A percentile compares a stretch with the other conserved stretches of the same genome.
Evolutionary conservation across 2,797 vertebrate genomes (phyloP).

Genomic region (Aplochiton taeniatus): DNA sequence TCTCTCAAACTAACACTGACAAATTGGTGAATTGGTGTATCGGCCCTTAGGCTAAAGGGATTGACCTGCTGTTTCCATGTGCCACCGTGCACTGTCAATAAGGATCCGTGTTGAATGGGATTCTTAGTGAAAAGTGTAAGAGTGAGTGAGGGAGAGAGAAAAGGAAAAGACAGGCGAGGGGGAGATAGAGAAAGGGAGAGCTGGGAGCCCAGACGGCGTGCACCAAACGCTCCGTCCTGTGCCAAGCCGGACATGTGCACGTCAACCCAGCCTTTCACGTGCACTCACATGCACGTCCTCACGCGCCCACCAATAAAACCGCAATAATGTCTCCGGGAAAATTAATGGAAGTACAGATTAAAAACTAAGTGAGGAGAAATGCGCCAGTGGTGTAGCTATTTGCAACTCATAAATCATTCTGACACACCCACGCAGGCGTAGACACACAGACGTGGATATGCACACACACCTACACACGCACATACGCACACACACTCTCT

Average conservation of each 20-base stretch:
- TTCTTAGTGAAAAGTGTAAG: slow-evolving; percentile 59
- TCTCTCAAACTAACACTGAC: slow-evolving; percentile 82
- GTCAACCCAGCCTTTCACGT: slow-evolving; percentile 50
- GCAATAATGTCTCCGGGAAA: slow-evolving; percentile 77
- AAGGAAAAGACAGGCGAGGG: not conserved
- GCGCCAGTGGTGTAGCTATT: slow-evolving; percentile 79
- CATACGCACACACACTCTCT: slow-evolving; percentile 28
- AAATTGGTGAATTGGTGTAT: slow-evolving; percentile 82
- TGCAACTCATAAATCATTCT: slow-evolving; percentile 80
- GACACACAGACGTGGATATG: slow-evolving; percentile 43
- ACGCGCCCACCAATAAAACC: slow-evolving; percentile 72
- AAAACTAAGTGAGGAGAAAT: slow-evolving; percentile 87
- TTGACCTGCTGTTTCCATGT: slow-evolving; percentile 81
- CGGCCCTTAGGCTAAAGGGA: slow-evolving; percentile 80
- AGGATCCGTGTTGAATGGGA: slow-evolving; percentile 73
- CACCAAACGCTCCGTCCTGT: not conserved
- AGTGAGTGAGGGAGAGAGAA: slow-evolving; percentile 11
- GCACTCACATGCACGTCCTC: slow-evolving; percentile 65
- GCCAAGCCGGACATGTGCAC: slow-evolving; percentile 53
- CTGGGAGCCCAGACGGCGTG: slow-evolving; percentile 5
- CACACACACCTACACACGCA: not conserved
- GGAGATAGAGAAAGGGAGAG: not conserved
- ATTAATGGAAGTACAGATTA: slow-evolving; percentile 85
- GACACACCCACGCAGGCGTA: slow-evolving; percentile 73
- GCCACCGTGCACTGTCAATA: slow-evolving; percentile 77